phyloP scores from a whole-genome alignment of 2,113 vertebrate genomes.

The Neotragus pygmaeus region DNA sequence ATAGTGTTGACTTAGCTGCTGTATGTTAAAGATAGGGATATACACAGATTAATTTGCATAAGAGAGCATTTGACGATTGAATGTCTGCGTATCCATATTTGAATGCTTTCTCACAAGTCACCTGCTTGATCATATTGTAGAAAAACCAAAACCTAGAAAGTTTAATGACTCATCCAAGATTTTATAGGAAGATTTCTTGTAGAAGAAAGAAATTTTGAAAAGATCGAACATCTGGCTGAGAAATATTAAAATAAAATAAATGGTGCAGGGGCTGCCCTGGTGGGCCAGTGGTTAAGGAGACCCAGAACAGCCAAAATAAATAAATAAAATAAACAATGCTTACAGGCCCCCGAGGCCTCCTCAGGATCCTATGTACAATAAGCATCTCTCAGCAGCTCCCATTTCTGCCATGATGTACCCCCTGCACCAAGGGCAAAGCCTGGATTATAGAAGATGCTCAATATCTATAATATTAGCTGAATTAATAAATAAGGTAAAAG shows the following conservation, averaged over 20 bases:
- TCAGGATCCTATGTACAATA: accelerated
- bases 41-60: no score
- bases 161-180: not conserved
- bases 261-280: not conserved
- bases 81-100: not conserved
- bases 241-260: not conserved
- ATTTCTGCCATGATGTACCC: not conserved
- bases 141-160: not conserved
- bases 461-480: not conserved
- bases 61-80: not conserved
- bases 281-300: not conserved
- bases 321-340: not conserved
- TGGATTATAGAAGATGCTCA: not conserved
- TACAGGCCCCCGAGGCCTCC: accelerated
- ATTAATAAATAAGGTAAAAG: not conserved
- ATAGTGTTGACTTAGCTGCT: not conserved
- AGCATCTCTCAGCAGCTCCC: accelerated
- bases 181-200: not conserved
- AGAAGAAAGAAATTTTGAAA: not conserved
- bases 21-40: not conserved
- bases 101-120: not conserved
- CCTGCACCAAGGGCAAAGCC: no score
- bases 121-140: not conserved
- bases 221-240: not conserved
- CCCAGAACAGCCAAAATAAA: not conserved